phyloP scores from a whole-genome alignment of 2,797 vertebrate species.

The Gymnoscopelus microlampas region DNA sequence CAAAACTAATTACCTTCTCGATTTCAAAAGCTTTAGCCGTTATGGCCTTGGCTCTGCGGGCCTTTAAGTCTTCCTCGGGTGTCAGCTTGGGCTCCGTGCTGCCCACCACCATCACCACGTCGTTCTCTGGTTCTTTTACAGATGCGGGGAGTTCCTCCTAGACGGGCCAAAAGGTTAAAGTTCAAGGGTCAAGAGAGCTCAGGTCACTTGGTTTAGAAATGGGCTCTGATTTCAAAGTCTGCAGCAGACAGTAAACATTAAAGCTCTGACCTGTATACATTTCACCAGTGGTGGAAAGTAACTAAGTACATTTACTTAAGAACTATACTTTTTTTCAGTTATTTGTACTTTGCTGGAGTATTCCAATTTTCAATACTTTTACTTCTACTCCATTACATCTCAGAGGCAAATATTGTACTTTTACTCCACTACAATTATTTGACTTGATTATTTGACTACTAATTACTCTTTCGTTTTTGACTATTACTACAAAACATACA shows the following conservation, averaged over 20 bases:
- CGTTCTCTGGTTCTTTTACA: conserved; percentile 55
- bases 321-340: no score
- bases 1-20: conserved; percentile 73
- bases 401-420: no score
- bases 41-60: conserved; percentile 70
- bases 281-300: no score
- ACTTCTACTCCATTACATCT: no score
- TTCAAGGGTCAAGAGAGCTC: conserved; percentile 35
- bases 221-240: conserved; percentile 77
- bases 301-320: no score
- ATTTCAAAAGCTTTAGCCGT: conserved; percentile 77
- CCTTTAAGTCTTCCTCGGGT: conserved; percentile 62
- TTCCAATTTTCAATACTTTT: no score
- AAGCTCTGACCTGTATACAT: not conserved
- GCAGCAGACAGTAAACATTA: conserved; percentile 48
- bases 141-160: conserved; percentile 71
- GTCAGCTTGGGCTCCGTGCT: conserved; percentile 59
- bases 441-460: no score
- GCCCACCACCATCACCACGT: conserved; percentile 39
- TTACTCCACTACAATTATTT: no score
- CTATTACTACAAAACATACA: no score
- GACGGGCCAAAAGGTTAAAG: conserved; percentile 65
- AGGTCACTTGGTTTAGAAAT: conserved; percentile 69
- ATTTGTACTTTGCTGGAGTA: no score
- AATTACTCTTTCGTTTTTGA: no score